Evolutionary conservation across 2,113 vertebrate genomes (phyloP).

Genomic region (Hippopotamus amphibius): DNA sequence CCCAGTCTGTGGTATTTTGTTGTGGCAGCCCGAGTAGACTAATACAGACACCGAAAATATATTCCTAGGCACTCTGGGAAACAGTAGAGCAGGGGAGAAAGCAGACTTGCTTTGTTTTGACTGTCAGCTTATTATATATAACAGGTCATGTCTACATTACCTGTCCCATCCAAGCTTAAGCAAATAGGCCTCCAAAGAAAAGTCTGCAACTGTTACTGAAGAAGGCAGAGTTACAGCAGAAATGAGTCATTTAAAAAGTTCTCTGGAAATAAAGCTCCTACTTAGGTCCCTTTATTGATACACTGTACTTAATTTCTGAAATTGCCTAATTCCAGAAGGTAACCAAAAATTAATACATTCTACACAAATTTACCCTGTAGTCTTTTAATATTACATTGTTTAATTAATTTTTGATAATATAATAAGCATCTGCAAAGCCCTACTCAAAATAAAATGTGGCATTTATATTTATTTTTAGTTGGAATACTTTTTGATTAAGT

Average conservation of each 20-base stretch:
- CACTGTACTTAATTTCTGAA: not conserved
- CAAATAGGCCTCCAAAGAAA: not conserved
- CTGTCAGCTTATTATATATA: not conserved
- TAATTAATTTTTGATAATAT: not conserved
- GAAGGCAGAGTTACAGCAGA: not conserved
- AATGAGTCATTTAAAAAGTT: not conserved
- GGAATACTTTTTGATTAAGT: slow-evolving; percentile 71
- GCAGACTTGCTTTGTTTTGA: not conserved
- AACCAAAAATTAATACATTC: slow-evolving; percentile 13
- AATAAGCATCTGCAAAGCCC: not conserved
- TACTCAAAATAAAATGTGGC: slow-evolving; percentile 14
- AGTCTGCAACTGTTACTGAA: not conserved
- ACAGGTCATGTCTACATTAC: not conserved
- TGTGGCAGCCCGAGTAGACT: not conserved
- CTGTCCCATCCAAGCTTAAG: not conserved
- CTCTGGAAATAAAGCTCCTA: not conserved
- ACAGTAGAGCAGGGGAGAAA: not conserved
- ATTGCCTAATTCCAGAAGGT: not conserved
- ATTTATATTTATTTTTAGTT: slow-evolving; percentile 69
- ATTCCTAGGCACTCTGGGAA: not conserved
- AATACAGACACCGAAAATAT: not conserved
- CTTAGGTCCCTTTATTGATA: not conserved
- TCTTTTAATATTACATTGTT: not conserved
- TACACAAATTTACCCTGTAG: not conserved
- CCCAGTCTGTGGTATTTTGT: not conserved